Percentiles rank a stretch among this genome's conserved stretches.
phyloP scores from a whole-genome alignment of 2,113 vertebrate species.

The Orycteropus afer region DNA sequence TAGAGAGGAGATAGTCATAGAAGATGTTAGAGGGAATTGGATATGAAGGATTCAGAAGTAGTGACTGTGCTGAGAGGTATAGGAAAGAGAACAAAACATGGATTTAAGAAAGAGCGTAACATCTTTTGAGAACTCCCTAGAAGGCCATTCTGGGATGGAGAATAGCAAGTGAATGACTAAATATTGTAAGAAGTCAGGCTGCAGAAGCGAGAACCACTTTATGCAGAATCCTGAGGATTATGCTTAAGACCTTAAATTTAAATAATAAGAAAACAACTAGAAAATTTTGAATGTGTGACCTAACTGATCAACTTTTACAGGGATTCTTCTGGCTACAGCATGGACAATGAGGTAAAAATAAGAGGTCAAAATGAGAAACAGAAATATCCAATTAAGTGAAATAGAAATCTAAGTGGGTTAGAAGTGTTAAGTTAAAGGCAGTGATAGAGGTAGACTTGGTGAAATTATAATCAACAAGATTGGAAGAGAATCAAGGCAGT shows the following conservation, averaged over 20 bases:
- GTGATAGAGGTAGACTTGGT: accelerated
- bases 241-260: not conserved
- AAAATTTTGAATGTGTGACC: not conserved
- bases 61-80: not conserved
- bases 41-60: not conserved
- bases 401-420: not conserved
- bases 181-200: accelerated
- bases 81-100: not conserved
- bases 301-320: not conserved
- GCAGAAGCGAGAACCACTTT: not conserved
- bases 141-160: not conserved
- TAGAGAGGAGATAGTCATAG: not conserved
- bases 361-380: not conserved
- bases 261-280: not conserved
- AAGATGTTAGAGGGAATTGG: not conserved
- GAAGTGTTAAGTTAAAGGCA: not conserved
- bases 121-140: too few species aligned
- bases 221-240: too few species aligned
- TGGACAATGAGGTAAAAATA: not conserved
- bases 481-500: accelerated
- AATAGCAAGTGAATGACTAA: not conserved
- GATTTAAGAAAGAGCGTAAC: not conserved
- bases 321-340: not conserved
- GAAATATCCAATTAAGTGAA: not conserved
- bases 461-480: accelerated